phyloP scores from a whole-genome alignment of 2,797 vertebrate species.

The Rhincodon typus region DNA sequence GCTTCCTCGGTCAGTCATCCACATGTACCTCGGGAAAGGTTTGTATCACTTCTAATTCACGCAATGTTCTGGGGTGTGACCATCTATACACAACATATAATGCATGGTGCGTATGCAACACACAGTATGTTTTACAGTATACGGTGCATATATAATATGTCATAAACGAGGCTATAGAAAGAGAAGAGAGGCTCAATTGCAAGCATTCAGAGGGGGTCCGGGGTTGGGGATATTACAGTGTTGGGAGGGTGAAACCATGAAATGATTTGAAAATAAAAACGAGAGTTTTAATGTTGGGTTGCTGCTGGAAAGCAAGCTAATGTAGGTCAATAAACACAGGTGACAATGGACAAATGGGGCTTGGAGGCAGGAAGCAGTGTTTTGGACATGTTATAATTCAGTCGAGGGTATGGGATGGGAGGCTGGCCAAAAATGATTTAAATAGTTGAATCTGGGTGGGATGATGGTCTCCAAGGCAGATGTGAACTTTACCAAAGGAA shows the following conservation, averaged over 20 bases:
- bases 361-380: background rate
- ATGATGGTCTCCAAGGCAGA: background rate
- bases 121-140: background rate
- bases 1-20: too few relatives aligned
- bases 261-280: background rate
- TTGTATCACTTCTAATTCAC: too few relatives aligned
- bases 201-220: background rate
- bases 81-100: background rate
- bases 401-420: background rate
- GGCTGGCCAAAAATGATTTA: background rate
- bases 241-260: background rate
- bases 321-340: background rate
- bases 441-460: background rate
- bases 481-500: background rate
- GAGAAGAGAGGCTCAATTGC: background rate
- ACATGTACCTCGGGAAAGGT: too few relatives aligned
- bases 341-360: background rate
- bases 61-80: background rate
- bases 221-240: background rate
- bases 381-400: background rate
- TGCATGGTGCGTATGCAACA: background rate
- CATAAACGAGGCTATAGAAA: background rate
- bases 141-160: background rate
- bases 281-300: background rate
- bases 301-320: background rate